These are phyloP conservation scores for Pelagia noctiluca DNA, from an alignment of 30 jellyfish, hydroid and myxozoan species.

Conservation along the genomic window DNA sequence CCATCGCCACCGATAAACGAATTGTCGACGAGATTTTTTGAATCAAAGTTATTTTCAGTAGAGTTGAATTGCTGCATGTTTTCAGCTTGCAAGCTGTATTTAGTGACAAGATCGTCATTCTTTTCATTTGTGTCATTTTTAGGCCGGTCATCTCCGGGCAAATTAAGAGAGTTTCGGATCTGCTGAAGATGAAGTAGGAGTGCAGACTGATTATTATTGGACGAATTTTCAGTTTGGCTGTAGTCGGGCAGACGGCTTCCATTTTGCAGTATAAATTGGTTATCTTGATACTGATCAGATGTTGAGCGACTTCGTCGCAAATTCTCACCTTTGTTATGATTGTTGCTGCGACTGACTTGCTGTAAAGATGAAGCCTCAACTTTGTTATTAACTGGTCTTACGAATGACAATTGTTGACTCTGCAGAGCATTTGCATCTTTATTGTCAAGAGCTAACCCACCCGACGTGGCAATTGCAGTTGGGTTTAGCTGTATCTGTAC, in stretches of 20 bases:
- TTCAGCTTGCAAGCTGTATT: too few species aligned
- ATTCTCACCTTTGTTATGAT: not conserved
- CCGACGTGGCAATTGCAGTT: not conserved
- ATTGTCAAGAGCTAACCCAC: too few species aligned
- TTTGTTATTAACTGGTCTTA: not conserved
- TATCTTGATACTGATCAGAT: not conserved
- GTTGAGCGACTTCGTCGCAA: too few species aligned
- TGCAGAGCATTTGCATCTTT: not conserved
- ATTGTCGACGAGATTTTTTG: too few species aligned
- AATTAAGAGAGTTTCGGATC: not conserved
- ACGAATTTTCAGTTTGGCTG: too few species aligned
- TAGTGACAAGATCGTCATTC: too few species aligned
- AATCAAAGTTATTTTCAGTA: too few species aligned
- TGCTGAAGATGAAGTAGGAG: slow-evolving; percentile 3
- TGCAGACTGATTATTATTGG: not conserved
- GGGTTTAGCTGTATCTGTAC: not conserved
- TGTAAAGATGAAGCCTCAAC: not conserved
- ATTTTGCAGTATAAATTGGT: not conserved
- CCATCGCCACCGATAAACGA: too few species aligned
- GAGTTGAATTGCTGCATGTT: too few species aligned
- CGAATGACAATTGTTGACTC: not conserved
- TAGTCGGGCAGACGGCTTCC: too few species aligned
- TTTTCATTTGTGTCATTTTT: too few species aligned
- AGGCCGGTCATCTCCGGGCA: not conserved
- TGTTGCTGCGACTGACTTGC: not conserved